A percentile compares a stretch with the other conserved stretches of the same genome.
Evolutionary conservation across 2,113 vertebrate species (phyloP).

Genomic region (Saimiri boliviensis): DNA sequence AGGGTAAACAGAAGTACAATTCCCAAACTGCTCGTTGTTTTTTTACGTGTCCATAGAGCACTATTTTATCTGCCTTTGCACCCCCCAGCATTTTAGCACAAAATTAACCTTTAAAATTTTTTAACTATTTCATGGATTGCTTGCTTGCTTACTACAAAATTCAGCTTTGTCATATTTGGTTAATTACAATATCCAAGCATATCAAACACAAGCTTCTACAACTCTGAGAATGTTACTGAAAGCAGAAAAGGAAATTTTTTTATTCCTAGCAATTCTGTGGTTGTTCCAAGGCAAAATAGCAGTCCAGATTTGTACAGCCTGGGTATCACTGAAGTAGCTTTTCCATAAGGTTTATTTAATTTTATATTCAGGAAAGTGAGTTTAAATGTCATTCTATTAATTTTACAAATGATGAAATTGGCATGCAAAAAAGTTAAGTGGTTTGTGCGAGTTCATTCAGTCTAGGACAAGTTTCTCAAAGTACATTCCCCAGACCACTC

Average conservation of each 20-base stretch:
- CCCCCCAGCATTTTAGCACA: constrained; percentile 49
- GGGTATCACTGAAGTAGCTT: not conserved
- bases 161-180: constrained; percentile 28
- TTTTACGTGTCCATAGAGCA: constrained; percentile 40
- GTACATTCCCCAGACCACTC: not conserved
- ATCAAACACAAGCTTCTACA: not conserved
- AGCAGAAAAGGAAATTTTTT: not conserved
- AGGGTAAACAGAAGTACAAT: constrained; percentile 77
- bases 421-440: not conserved
- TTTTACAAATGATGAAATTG: not conserved
- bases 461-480: not conserved
- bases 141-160: constrained; percentile 39
- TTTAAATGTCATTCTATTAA: not conserved
- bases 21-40: constrained; percentile 71
- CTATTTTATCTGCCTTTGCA: constrained; percentile 67
- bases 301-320: not conserved
- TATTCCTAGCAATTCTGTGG: not conserved
- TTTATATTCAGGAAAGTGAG: not conserved
- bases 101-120: constrained; percentile 62
- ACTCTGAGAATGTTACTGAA: not conserved
- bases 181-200: not conserved
- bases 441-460: not conserved
- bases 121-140: constrained; percentile 53
- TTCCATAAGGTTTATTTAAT: not conserved
- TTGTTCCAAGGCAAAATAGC: not conserved